A percentile compares a stretch with the other conserved stretches of the same genome.
These are phyloP conservation scores for Panorpa germanica DNA, from an alignment of 2,888 invertebrate species.

Conservation along the genomic window DNA sequence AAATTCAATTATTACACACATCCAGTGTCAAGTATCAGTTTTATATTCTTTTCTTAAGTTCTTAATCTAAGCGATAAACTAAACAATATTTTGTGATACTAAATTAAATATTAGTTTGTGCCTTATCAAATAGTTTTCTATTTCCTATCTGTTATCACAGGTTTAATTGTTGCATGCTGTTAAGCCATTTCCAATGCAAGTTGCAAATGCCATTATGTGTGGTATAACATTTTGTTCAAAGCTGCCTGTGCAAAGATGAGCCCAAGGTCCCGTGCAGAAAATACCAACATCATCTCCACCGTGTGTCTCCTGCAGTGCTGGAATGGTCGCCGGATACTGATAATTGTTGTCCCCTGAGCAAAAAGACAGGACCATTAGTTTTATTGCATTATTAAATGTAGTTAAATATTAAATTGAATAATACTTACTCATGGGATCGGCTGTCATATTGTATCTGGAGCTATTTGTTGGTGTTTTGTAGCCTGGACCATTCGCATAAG, in stretches of 20 bases:
- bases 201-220: constrained; percentile 53
- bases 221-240: constrained; percentile 63
- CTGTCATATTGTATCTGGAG: constrained; percentile 24
- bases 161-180: constrained; percentile 23
- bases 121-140: neutral
- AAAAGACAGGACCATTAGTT: neutral
- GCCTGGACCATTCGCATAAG: constrained; percentile 45
- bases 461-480: constrained; percentile 23
- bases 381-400: constrained; percentile 19
- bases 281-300: constrained; percentile 68
- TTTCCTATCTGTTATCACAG: neutral
- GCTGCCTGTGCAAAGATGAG: constrained; percentile 61
- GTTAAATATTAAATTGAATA: constrained; percentile 20
- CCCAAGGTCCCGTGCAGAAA: constrained; percentile 53
- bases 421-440: constrained; percentile 19
- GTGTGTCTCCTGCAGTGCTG: constrained; percentile 45
- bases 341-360: constrained; percentile 27
- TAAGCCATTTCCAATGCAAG: constrained; percentile 43
- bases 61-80: constrained; percentile 1
- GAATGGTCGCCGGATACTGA: constrained; percentile 39
- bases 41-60: neutral
- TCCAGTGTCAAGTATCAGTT: constrained; percentile 12
- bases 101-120: no score
- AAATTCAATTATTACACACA: no score
- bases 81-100: constrained; percentile 2